Evolutionary conservation across 1,140 invertebrate species (phyloP), one percentile per base, ranked within the genome.

Genomic region (Berghia stephanieae): DNA sequence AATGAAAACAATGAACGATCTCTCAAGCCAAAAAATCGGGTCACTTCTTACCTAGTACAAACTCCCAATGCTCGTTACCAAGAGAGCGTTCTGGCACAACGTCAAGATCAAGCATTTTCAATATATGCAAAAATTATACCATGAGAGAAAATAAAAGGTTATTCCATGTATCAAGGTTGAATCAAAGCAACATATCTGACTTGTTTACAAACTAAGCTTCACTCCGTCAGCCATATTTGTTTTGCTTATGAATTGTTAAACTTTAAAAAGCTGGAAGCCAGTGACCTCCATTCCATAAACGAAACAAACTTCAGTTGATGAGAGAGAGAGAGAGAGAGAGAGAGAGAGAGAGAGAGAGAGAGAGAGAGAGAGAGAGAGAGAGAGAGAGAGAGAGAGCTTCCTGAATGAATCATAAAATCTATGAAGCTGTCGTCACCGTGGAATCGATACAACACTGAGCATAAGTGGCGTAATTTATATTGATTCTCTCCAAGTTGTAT

Each of bases 51-150:
- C 96, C 96, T 91, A 98, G 92, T 90, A 97, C 93, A 91, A 98
- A 97, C 92, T 98, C 96, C 96, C 96, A 98, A 92, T 96, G 94
- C 90, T 98, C 96, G 90, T 96, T 96, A 90, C 96, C 95, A 88
- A 98, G 92, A 83, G 96, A 97, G 89, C 95, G 93, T 92, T 98
- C 96, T 79, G 96, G 96, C 84, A 97, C 93, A 86, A 98, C 95
- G 92, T 98, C 96, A 88, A 98, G 93, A 90, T 97, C 96, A 90
- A 98, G 92, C 96, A 98, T 98, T 44, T 42, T 46, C 27, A 63
- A 43, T 31, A 27, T 75, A n/a, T 4, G n/a, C n/a, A 8, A 21
- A n/a, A 31, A 3, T 75, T 46, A 31, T 18, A 75, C 57, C 73
- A 75, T 75, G 24, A 18, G 73, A 43, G 21, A 21, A 72, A 10